Evolutionary conservation across 1,140 invertebrate species (phyloP), one percentile per base, ranked within the genome.

Genomic region (Chironomus striatipennis): DNA sequence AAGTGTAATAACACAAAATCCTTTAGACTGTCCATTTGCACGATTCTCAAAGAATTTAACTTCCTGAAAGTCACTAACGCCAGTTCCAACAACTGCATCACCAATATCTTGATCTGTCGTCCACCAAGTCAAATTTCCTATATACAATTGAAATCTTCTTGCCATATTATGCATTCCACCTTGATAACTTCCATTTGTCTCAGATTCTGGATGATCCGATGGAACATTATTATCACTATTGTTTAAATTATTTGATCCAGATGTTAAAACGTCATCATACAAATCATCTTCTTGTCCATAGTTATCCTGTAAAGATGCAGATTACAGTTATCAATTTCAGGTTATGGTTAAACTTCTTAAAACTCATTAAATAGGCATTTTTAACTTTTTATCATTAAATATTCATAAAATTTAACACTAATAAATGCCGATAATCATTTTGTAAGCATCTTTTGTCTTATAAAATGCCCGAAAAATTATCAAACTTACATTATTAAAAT

Each of bases 1-100:
- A 73, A 98, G 85, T 2, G 94, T 93, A 77, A 98, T 90, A 17
- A 96, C 90, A 82, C 95, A 97, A 83, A 97, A 97, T 65, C 98
- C 98, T 87, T 99, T 99, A 0, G 96, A 98, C 83, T 99, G 98
- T 34, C 98, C 98, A 87, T 99, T 99, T 10, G 95, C 93, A 78
- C 98, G 89, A 85, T 99, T 99, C 85, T 99, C 98, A 86, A 98
- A 98, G 84, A 99, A 99, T 84, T 99, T 99, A 12, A 99, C 95
- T 82, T 99, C 98, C 76, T 97, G 87, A 77, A 99, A 91, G 83
- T 99, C 98, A 75, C 86, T 89, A 3, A 99, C 92, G 20, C 97
- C 97, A 77, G 98, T 86, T 76, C 90, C 90, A 73, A 88, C 87
- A 75, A 98, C 88, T 2, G 93, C 90, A 85, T 97, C 93, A 42